Conservation (phyloP, 2,797 vertebrate genomes). For the Xiphophorus birchmanni region DNA sequence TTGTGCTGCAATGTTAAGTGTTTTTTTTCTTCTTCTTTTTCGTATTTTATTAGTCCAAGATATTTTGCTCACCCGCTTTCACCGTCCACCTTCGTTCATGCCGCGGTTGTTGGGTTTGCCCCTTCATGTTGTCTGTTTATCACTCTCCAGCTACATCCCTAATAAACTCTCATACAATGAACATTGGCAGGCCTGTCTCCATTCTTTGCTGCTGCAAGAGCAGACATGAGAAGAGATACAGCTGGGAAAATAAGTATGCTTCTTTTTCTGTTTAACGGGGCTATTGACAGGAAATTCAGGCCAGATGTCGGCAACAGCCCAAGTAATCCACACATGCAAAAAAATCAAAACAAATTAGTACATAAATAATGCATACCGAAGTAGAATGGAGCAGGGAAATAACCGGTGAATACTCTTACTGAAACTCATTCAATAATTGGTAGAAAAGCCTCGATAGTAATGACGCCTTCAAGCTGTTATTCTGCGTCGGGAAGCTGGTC, state of each 20-base stretch:
- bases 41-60: constrained; percentile 13
- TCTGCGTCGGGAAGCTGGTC: neutral
- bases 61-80: constrained; percentile 13
- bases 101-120: constrained; percentile 54
- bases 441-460: neutral
- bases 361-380: neutral
- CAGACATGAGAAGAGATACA: constrained; percentile 3
- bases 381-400: neutral
- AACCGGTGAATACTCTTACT: neutral
- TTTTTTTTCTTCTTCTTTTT: neutral
- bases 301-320: constrained; percentile 2
- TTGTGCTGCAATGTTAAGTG: neutral
- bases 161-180: constrained; percentile 63
- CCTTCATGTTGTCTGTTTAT: constrained; percentile 69
- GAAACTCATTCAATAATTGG: neutral
- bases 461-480: neutral
- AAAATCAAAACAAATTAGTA: neutral
- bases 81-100: constrained; percentile 39
- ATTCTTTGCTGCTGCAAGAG: constrained; percentile 28
- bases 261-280: neutral
- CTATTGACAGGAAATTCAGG: constrained; percentile 6
- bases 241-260: neutral
- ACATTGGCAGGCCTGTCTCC: constrained; percentile 66
- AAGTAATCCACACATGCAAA: neutral
- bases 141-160: constrained; percentile 46